Evolutionary conservation across 53 echinoderm and acorn worm genomes (phyloP).

Genomic region (Holothuria scabra): DNA sequence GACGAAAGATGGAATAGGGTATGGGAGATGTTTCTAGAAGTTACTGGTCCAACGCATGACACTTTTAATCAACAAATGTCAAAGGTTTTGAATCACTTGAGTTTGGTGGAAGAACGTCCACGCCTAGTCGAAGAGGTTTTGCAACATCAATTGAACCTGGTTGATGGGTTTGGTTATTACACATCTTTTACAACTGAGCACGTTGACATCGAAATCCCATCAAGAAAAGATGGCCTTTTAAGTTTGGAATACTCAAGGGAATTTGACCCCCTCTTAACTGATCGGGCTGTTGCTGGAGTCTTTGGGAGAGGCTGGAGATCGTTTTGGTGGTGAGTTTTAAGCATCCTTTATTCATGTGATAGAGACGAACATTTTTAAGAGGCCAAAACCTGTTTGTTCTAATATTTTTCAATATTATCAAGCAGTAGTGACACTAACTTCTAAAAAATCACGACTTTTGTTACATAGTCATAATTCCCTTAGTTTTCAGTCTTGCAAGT

Average conservation of each 20-base stretch:
- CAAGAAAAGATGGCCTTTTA: not conserved
- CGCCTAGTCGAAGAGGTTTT: conserved; percentile 5
- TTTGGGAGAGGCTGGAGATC: conserved; percentile 64
- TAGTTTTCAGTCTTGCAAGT: too few relatives aligned
- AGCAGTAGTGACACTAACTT: too few relatives aligned
- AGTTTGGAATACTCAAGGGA: conserved; percentile 12
- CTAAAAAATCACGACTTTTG: too few relatives aligned
- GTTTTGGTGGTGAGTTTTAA: conserved; percentile 43
- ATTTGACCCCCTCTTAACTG: conserved; percentile 22
- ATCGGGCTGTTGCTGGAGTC: conserved; percentile 36
- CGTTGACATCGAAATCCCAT: conserved; percentile 2
- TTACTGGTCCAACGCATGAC: conserved; percentile 2
- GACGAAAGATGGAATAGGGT: conserved; percentile 34
- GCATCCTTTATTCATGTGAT: too few relatives aligned
- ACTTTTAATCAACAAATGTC: conserved; percentile 32
- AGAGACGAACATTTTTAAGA: too few relatives aligned
- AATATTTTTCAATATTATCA: too few relatives aligned
- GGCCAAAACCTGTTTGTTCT: too few relatives aligned
- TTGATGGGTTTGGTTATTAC: conserved; percentile 28
- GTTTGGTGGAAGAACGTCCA: not conserved
- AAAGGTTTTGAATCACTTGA: conserved; percentile 6
- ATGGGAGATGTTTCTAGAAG: conserved; percentile 22
- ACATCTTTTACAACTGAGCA: not conserved
- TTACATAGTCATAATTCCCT: too few relatives aligned
- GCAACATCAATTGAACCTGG: conserved; percentile 10